Base-by-base conservation (phyloP, 1,140 invertebrate species). In the Mycetomoellerius zeteki region DNA sequence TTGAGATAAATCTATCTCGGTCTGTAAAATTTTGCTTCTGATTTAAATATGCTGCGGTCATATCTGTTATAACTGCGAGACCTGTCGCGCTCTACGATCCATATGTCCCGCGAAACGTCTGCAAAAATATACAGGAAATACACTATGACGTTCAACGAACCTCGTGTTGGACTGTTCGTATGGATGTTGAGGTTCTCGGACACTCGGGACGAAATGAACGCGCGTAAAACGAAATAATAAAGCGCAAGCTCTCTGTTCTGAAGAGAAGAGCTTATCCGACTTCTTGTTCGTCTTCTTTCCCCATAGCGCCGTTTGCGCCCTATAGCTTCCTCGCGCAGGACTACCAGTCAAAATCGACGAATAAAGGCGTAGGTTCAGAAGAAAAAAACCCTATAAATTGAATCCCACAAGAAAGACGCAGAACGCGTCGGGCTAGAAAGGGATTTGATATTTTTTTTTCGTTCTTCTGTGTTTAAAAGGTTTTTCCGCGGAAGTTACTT, bases 161-260 rank as follows among this genome's bases (percentile, higher is more conserved):
- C 47, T 65, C 47, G 21, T 69, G 14, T 21, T 37, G 47, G 7
- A 80, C 47, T 27, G 71, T 87, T 86, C 90, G 72, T 60, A 80
- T 80, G 78, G 64, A 76, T 67, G 71, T 78, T 54, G 65, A 87
- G 80, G 84, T 88, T 86, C 91, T 92, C 87, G 92, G 89, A 92
- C 93, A 91, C 92, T 88, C 89, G 88, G 87, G 10, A 89, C 89
- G 92, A 94, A 93, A 94, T 93, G 90, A 93, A 91, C 91, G 88
- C 90, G 91, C 87, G 88, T 88, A 93, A 93, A 93, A 92, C 88
- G 90, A 94, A 93, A 92, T 91, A 93, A 93, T 86, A 90, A 89
- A 93, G 89, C 89, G 91, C 91, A 90, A 91, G 90, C 84, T 88
- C 78, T 85, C 64, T 89, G 87, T 86, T 90, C 85, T 75, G 88